These are phyloP conservation scores for Temnopleurus reevesii DNA, from an alignment of 53 echinoderm and acorn worm species.

Conservation along the genomic window DNA sequence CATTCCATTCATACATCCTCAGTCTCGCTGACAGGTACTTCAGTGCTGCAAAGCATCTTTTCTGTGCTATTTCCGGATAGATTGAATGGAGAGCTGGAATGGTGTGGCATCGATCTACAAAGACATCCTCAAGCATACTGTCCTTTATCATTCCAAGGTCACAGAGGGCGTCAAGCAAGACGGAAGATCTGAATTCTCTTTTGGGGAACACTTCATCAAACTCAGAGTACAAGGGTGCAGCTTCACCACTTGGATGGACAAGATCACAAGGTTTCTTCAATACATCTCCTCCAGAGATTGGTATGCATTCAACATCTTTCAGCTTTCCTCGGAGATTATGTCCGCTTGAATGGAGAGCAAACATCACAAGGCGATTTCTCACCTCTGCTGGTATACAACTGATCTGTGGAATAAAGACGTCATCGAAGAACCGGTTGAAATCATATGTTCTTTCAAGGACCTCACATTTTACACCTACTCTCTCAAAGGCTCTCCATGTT, in stretches of 20 bases:
- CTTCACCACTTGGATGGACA: conserved; percentile 42
- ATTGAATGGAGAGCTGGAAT: background rate
- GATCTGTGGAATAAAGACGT: conserved; percentile 41
- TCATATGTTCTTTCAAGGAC: conserved; percentile 20
- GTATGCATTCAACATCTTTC: conserved; percentile 55
- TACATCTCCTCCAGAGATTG: background rate
- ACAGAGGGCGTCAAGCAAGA: background rate
- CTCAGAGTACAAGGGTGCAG: conserved; percentile 14
- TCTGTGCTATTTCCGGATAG: background rate
- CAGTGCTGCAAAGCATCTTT: background rate
- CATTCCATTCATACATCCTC: background rate
- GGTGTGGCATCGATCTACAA: background rate
- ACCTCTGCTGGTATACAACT: background rate
- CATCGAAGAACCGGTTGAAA: conserved; percentile 47
- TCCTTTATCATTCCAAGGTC: conserved; percentile 13
- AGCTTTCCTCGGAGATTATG: background rate
- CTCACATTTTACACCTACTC: background rate
- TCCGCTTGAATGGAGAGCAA: conserved; percentile 28
- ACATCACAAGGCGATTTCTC: conserved; percentile 16
- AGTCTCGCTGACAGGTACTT: background rate
- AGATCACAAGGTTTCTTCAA: conserved; percentile 41
- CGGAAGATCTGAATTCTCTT: background rate
- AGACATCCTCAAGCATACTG: background rate
- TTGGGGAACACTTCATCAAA: conserved; percentile 13
- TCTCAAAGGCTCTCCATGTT: conserved; percentile 29